Evolutionary conservation across 2,888 invertebrate species (phyloP).

Genomic region (Malacosoma neustria): DNA sequence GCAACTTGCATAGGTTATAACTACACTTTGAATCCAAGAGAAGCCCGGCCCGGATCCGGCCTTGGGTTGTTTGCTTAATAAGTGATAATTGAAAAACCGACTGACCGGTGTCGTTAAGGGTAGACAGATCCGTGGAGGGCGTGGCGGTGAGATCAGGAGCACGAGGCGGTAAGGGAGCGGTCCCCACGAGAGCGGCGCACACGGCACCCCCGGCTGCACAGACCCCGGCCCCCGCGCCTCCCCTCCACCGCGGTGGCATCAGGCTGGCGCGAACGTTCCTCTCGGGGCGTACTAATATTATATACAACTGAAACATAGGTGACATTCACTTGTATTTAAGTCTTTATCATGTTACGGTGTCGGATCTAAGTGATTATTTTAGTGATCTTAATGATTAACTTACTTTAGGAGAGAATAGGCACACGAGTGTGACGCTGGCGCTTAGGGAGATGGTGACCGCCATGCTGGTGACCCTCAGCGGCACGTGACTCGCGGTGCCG

Average conservation of each 20-base stretch:
- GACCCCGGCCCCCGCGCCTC: constrained; percentile 18
- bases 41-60: too few relatives aligned
- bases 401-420: constrained; percentile 94
- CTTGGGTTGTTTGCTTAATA: too few relatives aligned
- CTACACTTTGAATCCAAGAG: too few relatives aligned
- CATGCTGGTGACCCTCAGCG: constrained; percentile 88
- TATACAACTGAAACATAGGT: constrained; percentile 36
- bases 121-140: constrained; percentile 47
- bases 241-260: constrained; percentile 44
- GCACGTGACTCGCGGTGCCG: constrained; percentile 92
- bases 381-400: constrained; percentile 20
- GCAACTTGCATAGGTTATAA: too few relatives aligned
- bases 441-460: constrained; percentile 93
- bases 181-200: constrained; percentile 38
- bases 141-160: constrained; percentile 40
- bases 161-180: constrained; percentile 31
- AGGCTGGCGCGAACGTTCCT: constrained; percentile 53
- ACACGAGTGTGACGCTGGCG: constrained; percentile 92
- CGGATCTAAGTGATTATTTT: not conserved
- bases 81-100: too few relatives aligned
- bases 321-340: not conserved
- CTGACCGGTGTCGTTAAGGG: constrained; percentile 35
- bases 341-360: not conserved
- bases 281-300: constrained; percentile 51
- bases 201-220: constrained; percentile 36